Evolutionary conservation across 2,888 invertebrate species (phyloP).

Genomic region (Coelinius sp.): DNA sequence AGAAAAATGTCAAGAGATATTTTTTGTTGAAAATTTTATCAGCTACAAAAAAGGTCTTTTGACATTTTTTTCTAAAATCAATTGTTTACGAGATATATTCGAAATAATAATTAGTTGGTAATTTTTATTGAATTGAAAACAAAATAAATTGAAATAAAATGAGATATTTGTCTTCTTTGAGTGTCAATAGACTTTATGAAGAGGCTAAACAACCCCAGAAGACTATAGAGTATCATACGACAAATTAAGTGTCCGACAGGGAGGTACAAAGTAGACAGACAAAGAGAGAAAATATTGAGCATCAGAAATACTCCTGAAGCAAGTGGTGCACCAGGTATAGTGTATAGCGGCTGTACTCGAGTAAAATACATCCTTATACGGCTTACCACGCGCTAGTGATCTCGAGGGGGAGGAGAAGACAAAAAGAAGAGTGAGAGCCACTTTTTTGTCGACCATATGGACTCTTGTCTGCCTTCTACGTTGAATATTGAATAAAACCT

Average conservation of each 20-base stretch:
- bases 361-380: conserved; percentile 29
- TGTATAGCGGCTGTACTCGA: background rate
- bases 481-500: conserved; percentile 3
- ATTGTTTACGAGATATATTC: too few species aligned
- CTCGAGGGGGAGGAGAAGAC: conserved; percentile 1
- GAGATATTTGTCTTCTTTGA: too few species aligned
- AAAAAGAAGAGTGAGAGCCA: conserved; percentile 15
- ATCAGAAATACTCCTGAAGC: conserved; percentile 39
- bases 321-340: conserved; percentile 32
- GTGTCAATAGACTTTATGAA: too few species aligned
- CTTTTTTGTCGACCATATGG: background rate
- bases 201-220: background rate
- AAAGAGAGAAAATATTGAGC: conserved; percentile 36
- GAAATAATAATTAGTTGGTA: too few species aligned
- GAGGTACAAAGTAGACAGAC: conserved; percentile 43
- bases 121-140: too few species aligned
- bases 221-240: conserved; percentile 37
- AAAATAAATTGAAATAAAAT: too few species aligned
- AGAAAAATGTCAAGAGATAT: too few species aligned
- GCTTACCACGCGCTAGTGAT: conserved; percentile 36
- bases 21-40: too few species aligned
- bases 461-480: background rate
- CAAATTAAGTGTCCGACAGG: conserved; percentile 54
- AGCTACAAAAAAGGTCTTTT: too few species aligned
- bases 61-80: too few species aligned